Percentiles rank a stretch among this genome's conserved stretches.
phyloP scores from a whole-genome alignment of 53 echinoderm and acorn worm genomes.

The Paelopatides confundens region DNA sequence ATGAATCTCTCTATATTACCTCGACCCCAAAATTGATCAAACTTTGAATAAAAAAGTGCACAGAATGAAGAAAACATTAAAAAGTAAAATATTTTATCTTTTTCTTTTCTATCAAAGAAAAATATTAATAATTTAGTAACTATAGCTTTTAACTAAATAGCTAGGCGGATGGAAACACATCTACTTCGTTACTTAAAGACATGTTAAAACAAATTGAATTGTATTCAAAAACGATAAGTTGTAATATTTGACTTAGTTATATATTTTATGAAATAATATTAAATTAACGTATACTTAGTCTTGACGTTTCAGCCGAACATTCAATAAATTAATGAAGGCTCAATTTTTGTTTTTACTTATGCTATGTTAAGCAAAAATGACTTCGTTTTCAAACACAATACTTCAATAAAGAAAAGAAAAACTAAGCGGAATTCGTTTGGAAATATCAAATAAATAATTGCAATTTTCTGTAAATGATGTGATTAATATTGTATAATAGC shows the following conservation, averaged over 20 bases:
- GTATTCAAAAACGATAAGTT: background rate
- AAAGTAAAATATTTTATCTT: no score
- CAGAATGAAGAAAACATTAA: no score
- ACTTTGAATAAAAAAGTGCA: no score
- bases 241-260: background rate
- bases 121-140: no score
- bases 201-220: background rate
- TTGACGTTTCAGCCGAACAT: background rate
- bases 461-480: background rate
- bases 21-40: no score
- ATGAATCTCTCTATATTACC: no score
- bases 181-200: background rate
- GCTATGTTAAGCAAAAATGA: background rate
- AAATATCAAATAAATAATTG: background rate
- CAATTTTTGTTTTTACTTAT: background rate
- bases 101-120: no score
- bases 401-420: background rate
- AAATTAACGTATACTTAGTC: background rate
- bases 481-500: background rate
- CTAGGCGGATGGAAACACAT: background rate
- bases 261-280: background rate
- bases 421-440: background rate
- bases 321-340: background rate
- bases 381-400: background rate
- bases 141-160: background rate